These are phyloP conservation scores for Caracal caracal DNA, from an alignment of 2,113 vertebrate genomes.

Conservation along the genomic window DNA sequence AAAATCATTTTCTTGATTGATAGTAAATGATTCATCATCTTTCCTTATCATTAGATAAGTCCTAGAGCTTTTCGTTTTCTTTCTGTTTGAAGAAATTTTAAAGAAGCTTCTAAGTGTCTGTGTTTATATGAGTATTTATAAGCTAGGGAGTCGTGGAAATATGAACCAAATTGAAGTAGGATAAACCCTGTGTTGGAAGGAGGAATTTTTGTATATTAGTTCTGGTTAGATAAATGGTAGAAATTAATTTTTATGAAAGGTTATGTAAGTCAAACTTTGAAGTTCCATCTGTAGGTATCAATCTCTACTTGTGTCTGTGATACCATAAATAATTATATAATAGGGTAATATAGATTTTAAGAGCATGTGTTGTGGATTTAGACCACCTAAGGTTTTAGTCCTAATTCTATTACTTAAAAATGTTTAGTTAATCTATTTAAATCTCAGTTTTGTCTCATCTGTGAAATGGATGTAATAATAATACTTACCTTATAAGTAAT, in stretches of 20 bases:
- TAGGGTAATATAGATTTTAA: background rate
- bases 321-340: constrained; percentile 26
- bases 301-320: background rate
- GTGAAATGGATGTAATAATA: background rate
- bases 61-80: background rate
- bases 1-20: background rate
- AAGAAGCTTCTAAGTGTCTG: background rate
- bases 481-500: background rate
- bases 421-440: background rate
- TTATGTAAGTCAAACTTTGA: background rate
- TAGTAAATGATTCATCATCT: background rate
- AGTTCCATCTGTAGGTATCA: background rate
- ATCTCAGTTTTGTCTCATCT: background rate
- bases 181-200: background rate
- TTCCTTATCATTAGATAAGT: background rate
- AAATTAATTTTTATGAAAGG: background rate
- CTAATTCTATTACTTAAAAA: background rate
- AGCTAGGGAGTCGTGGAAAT: background rate
- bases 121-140: background rate
- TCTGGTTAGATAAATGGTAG: constrained; percentile 41
- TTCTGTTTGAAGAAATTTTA: constrained; percentile 33
- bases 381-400: background rate
- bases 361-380: background rate
- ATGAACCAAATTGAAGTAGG: background rate
- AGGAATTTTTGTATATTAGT: background rate